Evolutionary conservation across 2,888 invertebrate genomes (phyloP), one percentile per base, ranked within the genome.

Genomic region (Imbricaverruca yamaguchii): DNA sequence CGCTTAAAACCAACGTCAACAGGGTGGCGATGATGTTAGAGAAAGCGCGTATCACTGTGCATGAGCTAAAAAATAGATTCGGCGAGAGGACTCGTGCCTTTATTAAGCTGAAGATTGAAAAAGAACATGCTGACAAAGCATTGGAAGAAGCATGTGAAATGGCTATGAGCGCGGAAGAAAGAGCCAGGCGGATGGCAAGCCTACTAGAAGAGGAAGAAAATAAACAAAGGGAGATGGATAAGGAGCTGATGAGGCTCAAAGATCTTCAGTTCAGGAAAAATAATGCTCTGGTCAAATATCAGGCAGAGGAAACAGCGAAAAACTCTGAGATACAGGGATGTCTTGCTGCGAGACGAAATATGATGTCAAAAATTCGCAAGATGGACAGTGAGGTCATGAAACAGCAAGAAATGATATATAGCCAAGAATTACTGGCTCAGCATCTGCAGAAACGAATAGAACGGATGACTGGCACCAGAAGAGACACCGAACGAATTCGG

Each of bases 121-220:
- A 74, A 53, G 74, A 74, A n/a, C 8, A 74, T 21, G 53, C 23
- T 8, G 74, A 74, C 53, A 74, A 74, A 18, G 74, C 74, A 13
- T 18, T 74, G 53, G 13, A 39, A 21, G 53, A 74, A 25, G 74
- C 74, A 13, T 18, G 21, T 9, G 74, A 74, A 39, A 74, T 74
- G 74, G 74, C 74, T 9, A 74, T 74, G 74, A 74, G 74, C 18
- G 74, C 74, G 10, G 74, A 74, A 21, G 74, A 74, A 53, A 74
- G 74, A 53, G 53, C 74, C 11, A 53, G 23, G 9, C n/a, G 13
- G 9, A 53, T 74, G 6, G 74, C 53, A 18, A 18, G 18, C 11
- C 39, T 74, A 9, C 13, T 74, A 13, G 74, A 74, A 10, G 74
- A 53, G 15, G 74, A 74, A 53, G 74, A 74, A 74, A 53, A 15